Evolutionary conservation across 2,888 invertebrate genomes (phyloP).

Genomic region (Allacma fusca): DNA sequence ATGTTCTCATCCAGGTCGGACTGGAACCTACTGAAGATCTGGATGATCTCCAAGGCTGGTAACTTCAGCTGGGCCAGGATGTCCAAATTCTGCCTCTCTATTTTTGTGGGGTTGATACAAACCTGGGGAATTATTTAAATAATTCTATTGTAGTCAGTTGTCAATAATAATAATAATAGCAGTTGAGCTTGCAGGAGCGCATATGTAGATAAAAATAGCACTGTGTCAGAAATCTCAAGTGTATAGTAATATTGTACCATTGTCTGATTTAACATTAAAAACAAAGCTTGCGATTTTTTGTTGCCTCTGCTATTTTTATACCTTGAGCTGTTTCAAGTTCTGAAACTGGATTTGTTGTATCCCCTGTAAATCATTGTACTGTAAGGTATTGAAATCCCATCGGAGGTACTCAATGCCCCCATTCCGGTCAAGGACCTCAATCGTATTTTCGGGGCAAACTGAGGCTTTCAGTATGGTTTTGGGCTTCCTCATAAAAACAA

Average conservation of each 20-base stretch:
- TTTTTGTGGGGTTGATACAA: not conserved
- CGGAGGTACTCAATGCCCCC: slow-evolving; percentile 10
- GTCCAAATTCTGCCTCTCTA: slow-evolving; percentile 12
- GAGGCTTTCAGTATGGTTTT: not conserved
- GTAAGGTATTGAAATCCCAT: slow-evolving; percentile 22
- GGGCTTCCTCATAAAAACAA: slow-evolving; percentile 8
- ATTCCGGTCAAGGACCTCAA: not conserved
- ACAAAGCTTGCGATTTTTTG: not conserved
- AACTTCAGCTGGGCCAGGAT: not conserved
- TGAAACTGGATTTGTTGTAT: not conserved
- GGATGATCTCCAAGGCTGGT: not conserved
- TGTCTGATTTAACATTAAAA: too few relatives aligned
- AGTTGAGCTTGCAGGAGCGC: too few relatives aligned
- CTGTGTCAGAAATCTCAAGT: too few relatives aligned
- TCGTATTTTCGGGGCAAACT: not conserved
- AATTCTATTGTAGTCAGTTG: too few relatives aligned
- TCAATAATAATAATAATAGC: too few relatives aligned
- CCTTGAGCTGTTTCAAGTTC: slow-evolving; percentile 26
- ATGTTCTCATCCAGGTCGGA: not conserved
- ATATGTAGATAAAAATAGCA: too few relatives aligned
- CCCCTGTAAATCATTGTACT: not conserved
- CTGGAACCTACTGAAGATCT: slow-evolving; percentile 20
- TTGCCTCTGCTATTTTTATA: not conserved
- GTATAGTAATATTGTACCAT: too few relatives aligned
- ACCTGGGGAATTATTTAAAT: not conserved